Evolutionary conservation across 2,888 invertebrate species (phyloP).

Genomic region (Drosophila ezoana): DNA sequence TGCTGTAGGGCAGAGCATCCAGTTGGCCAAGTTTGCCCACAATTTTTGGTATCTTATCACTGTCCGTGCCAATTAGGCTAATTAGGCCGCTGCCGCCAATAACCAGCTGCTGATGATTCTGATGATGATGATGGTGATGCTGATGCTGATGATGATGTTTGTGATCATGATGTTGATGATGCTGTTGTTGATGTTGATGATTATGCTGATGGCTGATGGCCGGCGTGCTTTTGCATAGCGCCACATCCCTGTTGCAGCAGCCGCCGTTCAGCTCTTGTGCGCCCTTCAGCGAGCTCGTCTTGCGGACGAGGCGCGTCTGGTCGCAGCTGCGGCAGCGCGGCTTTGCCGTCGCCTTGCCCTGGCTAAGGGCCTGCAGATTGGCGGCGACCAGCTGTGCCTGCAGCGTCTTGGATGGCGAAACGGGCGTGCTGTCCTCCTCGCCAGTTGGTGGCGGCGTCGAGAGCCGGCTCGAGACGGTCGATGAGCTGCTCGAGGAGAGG

Average conservation of each 20-base stretch:
- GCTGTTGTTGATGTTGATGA: constrained; percentile 33
- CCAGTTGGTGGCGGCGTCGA: constrained; percentile 83
- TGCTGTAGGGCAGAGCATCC: constrained; percentile 71
- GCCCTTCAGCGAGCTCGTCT: constrained; percentile 80
- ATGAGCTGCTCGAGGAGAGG: constrained; percentile 50
- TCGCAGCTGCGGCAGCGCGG: constrained; percentile 77
- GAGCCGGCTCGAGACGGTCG: constrained; percentile 77
- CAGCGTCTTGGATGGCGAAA: constrained; percentile 76
- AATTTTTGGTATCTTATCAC: constrained; percentile 85
- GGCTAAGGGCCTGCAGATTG: constrained; percentile 72
- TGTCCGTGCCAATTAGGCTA: constrained; percentile 67
- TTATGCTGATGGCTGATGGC: constrained; percentile 61
- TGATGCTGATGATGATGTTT: constrained; percentile 49
- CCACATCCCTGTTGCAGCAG: constrained; percentile 52
- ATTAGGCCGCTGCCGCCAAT: constrained; percentile 69
- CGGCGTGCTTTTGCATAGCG: constrained; percentile 81
- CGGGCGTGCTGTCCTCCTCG: constrained; percentile 80
- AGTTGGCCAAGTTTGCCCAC: constrained; percentile 84
- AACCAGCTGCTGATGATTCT: constrained; percentile 52
- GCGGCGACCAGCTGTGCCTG: constrained; percentile 74
- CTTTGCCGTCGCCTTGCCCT: constrained; percentile 48
- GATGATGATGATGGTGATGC: constrained; percentile 33
- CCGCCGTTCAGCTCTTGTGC: constrained; percentile 68
- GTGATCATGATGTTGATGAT: constrained; percentile 37
- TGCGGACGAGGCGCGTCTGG: constrained; percentile 67